Percentiles rank a stretch among this genome's conserved stretches.
phyloP scores from a whole-genome alignment of 2,113 vertebrate genomes.

The Myotis brandtii region DNA sequence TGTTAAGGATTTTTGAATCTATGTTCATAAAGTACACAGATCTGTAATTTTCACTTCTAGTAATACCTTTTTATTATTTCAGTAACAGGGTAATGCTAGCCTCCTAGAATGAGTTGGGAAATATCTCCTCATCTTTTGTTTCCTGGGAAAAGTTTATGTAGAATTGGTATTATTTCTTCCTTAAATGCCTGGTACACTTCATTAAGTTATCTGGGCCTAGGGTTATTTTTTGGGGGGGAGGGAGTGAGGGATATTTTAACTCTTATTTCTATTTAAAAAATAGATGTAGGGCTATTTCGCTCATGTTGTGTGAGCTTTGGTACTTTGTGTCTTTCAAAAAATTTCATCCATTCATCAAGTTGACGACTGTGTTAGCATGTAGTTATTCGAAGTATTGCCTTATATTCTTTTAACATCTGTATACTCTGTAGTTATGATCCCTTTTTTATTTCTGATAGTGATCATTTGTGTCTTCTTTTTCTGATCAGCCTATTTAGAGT shows the following conservation, averaged over 20 bases:
- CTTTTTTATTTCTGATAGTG: neutral
- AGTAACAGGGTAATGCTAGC: neutral
- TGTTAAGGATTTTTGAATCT: neutral
- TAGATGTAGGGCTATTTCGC: neutral
- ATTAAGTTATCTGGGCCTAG: neutral
- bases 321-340: neutral
- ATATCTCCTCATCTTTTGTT: neutral
- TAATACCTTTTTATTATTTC: neutral
- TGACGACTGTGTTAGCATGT: neutral
- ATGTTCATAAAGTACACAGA: neutral
- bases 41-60: neutral
- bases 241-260: neutral
- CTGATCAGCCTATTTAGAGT: neutral
- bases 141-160: neutral
- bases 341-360: neutral
- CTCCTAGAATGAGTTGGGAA: neutral
- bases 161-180: neutral
- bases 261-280: neutral
- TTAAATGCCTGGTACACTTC: neutral
- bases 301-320: neutral
- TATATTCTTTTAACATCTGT: neutral
- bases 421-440: neutral
- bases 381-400: neutral
- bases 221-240: neutral
- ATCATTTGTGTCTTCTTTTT: slow-evolving; percentile 1